phyloP scores from a whole-genome alignment of 2,113 vertebrate species.

The Hipposideros armiger region DNA sequence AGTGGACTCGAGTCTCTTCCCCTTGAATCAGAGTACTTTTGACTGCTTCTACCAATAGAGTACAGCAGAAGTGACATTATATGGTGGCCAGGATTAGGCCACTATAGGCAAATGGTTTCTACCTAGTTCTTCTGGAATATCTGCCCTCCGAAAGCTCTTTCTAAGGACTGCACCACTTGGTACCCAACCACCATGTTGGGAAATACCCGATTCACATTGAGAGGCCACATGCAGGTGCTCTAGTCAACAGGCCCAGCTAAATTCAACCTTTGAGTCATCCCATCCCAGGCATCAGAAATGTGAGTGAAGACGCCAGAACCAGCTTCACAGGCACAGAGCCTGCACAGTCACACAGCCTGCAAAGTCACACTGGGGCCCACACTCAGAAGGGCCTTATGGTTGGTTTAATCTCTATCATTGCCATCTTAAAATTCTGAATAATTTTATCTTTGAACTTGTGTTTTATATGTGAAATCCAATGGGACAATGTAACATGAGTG shows the following conservation, averaged over 20 bases:
- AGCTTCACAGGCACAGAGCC: background rate
- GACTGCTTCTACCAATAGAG: background rate
- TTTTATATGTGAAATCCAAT: background rate
- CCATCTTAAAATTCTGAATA: constrained; percentile 7
- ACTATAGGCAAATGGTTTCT: background rate
- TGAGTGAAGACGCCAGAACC: background rate
- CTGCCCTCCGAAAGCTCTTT: background rate
- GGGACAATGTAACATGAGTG: background rate
- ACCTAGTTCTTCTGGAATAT: background rate
- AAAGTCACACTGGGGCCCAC: background rate
- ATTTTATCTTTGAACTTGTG: constrained; percentile 16
- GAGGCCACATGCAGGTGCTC: background rate
- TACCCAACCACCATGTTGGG: background rate
- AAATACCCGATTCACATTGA: background rate
- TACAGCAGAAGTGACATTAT: background rate
- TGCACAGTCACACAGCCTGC: background rate
- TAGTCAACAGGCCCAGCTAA: background rate
- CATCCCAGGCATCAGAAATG: background rate
- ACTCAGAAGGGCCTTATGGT: background rate
- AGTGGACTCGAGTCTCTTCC: background rate
- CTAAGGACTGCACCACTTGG: background rate
- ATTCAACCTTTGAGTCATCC: constrained; percentile 9
- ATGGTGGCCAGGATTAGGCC: background rate
- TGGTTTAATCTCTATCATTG: background rate
- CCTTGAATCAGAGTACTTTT: constrained; percentile 28